Percentiles rank a stretch among this genome's conserved stretches.
These are phyloP conservation scores for Trochalopteron elliotii DNA, from an alignment of 2,113 vertebrate species.

Conservation along the genomic window DNA sequence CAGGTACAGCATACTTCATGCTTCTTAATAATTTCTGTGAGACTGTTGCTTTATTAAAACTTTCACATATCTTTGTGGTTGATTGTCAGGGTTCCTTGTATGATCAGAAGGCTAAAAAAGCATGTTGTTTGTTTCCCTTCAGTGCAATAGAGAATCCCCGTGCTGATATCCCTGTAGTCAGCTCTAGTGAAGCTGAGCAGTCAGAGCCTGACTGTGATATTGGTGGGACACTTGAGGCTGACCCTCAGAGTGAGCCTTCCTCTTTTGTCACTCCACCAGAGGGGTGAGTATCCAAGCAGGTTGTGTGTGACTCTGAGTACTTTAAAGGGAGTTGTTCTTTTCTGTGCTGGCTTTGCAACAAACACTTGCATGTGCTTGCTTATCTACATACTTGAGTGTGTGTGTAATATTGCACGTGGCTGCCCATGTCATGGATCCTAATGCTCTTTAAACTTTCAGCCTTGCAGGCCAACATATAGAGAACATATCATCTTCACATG, in stretches of 20 bases:
- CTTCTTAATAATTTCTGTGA: neutral
- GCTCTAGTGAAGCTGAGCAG: slow-evolving; percentile 79
- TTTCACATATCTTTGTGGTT: neutral
- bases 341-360: neutral
- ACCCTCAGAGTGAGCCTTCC: slow-evolving; percentile 79
- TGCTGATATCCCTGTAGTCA: slow-evolving; percentile 85
- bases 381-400: neutral
- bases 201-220: slow-evolving; percentile 86
- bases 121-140: slow-evolving; percentile 84
- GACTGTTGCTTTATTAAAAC: neutral
- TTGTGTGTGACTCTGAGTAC: slow-evolving; percentile 7
- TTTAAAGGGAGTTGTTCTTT: neutral
- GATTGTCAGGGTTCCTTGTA: neutral
- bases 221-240: slow-evolving; percentile 81
- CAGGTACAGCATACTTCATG: neutral
- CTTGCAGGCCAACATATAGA: slow-evolving; percentile 80
- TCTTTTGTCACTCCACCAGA: slow-evolving; percentile 82
- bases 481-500: slow-evolving; percentile 76
- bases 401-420: neutral
- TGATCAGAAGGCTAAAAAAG: slow-evolving; percentile 72
- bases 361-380: slow-evolving; percentile 57
- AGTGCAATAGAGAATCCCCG: slow-evolving; percentile 89
- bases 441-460: slow-evolving; percentile 44
- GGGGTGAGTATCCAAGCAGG: slow-evolving; percentile 81
- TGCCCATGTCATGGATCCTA: neutral